These are phyloP conservation scores for Drosophila nigromelanica DNA, from an alignment of 1,140 invertebrate species.

Conservation along the genomic window DNA sequence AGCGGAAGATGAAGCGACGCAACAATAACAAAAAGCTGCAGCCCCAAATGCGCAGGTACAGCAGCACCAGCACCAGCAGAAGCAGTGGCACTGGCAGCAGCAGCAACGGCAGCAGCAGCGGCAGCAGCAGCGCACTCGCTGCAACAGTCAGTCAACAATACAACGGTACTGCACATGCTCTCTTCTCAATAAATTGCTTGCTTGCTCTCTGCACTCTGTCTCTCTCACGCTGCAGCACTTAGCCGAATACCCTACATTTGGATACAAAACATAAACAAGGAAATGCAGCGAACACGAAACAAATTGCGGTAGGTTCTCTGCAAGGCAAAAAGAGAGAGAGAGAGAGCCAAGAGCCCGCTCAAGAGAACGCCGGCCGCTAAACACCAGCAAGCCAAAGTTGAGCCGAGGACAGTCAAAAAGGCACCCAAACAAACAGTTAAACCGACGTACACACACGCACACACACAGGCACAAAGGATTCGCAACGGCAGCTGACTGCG, in stretches of 20 bases:
- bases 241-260: slow-evolving; percentile 75
- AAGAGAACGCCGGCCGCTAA: slow-evolving; percentile 55
- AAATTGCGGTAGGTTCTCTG: slow-evolving; percentile 75
- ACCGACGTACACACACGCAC: slow-evolving; percentile 15
- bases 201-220: slow-evolving; percentile 2
- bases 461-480: slow-evolving; percentile 37
- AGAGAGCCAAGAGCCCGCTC: slow-evolving; percentile 4
- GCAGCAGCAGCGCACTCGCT: slow-evolving; percentile 38
- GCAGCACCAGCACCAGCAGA: slow-evolving; percentile 25
- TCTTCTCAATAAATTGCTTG: slow-evolving; percentile 1
- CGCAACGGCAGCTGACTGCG: slow-evolving; percentile 42
- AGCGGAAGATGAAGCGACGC: slow-evolving; percentile 35
- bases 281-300: slow-evolving; percentile 74
- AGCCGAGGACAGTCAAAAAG: slow-evolving; percentile 58
- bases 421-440: slow-evolving; percentile 79
- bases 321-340: not conserved
- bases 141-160: slow-evolving; percentile 35
- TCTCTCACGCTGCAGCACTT: slow-evolving; percentile 36
- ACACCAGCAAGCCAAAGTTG: slow-evolving; percentile 26
- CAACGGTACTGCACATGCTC: slow-evolving; percentile 35
- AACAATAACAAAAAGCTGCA: slow-evolving; percentile 66
- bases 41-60: slow-evolving; percentile 61
- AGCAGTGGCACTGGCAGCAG: slow-evolving; percentile 8
- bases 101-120: slow-evolving; percentile 34
- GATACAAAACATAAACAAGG: slow-evolving; percentile 78